Base-by-base conservation (phyloP, 2,888 invertebrate genomes). In the Chrysolina oricalcia region DNA sequence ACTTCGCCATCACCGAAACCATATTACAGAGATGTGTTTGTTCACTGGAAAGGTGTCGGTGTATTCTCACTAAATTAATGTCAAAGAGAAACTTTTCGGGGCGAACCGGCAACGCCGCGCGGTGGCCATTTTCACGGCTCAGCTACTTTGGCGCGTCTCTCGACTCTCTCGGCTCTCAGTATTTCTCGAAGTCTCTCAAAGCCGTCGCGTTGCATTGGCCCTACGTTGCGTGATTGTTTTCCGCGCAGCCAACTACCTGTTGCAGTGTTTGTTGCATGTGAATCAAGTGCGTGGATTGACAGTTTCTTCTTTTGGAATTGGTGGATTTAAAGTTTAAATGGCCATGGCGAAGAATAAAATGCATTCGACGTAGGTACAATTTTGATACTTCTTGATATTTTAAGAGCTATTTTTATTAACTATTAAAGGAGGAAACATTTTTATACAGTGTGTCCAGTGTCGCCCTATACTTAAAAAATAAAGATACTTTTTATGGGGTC, bases 271-370 rank as follows among this genome's bases (percentile, higher is more conserved):
- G 67, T 67, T 81, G 77, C 66, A 75, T 80, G 81, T 79, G 77
- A 80, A 81, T 78, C 77, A 74, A 67, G 70, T 63, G 79, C 77
- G 77, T 67, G 69, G 65, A 70, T 70, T 64, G 67, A 73, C 77
- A 70, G 68, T 69, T 62, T 63, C 67, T 73, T 65, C 65, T 23
- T 48, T 74, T n/a, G 35, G 35, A 59, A 27, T 59, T n/a, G 9
- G 59, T 59, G 59, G 59, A n/a, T 74, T 72, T 65, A 74, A 72
- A 76, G 69, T 72, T 70, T 62, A 59, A 63, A 72, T 56, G 75
- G 53, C 59, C 73, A 85, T 85, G 85, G 85, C 79, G 59, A 85
- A 85, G 75, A 85, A 84, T 69, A 85, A 85, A 77, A 84, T 85
- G 84, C 85, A 85, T 70, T 80, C 84, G 75, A 82, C 81, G 82